Percentiles rank a stretch among this genome's conserved stretches.
Evolutionary conservation across 1,140 invertebrate species (phyloP).

Genomic region (Thaumatotibia leucotreta): DNA sequence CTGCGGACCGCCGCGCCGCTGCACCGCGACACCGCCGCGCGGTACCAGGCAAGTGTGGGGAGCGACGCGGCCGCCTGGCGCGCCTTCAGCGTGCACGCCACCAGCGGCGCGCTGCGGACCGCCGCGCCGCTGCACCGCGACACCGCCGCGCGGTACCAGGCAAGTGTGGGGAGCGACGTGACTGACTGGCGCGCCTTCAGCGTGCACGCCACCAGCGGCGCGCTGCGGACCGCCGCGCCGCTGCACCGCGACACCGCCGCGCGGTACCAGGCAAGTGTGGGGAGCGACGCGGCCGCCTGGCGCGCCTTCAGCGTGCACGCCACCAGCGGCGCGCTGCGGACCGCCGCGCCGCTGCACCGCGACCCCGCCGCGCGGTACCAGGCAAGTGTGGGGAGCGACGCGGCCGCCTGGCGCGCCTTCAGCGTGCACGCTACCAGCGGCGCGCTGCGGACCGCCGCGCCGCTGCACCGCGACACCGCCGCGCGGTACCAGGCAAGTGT

Average conservation of each 20-base stretch:
- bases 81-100: slow-evolving; percentile 87
- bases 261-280: slow-evolving; percentile 90
- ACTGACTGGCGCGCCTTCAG: slow-evolving; percentile 88
- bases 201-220: slow-evolving; percentile 86
- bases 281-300: slow-evolving; percentile 87
- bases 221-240: slow-evolving; percentile 82
- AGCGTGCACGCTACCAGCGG: slow-evolving; percentile 87
- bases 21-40: slow-evolving; percentile 89
- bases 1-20: slow-evolving; percentile 83
- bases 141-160: slow-evolving; percentile 92
- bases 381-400: slow-evolving; percentile 87
- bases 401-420: slow-evolving; percentile 88
- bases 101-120: slow-evolving; percentile 85
- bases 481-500: slow-evolving; percentile 92
- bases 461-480: slow-evolving; percentile 88
- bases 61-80: slow-evolving; percentile 88
- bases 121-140: slow-evolving; percentile 85
- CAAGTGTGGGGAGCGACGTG: slow-evolving; percentile 86
- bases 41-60: slow-evolving; percentile 90
- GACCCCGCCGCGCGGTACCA: slow-evolving; percentile 93
- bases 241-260: slow-evolving; percentile 90
- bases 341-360: slow-evolving; percentile 84
- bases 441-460: slow-evolving; percentile 81
- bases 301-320: slow-evolving; percentile 88
- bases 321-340: slow-evolving; percentile 84